Percentiles rank a stretch among this genome's conserved stretches.
These are phyloP conservation scores for Alligator mississippiensis DNA, from an alignment of 2,113 vertebrate genomes.

Conservation along the genomic window DNA sequence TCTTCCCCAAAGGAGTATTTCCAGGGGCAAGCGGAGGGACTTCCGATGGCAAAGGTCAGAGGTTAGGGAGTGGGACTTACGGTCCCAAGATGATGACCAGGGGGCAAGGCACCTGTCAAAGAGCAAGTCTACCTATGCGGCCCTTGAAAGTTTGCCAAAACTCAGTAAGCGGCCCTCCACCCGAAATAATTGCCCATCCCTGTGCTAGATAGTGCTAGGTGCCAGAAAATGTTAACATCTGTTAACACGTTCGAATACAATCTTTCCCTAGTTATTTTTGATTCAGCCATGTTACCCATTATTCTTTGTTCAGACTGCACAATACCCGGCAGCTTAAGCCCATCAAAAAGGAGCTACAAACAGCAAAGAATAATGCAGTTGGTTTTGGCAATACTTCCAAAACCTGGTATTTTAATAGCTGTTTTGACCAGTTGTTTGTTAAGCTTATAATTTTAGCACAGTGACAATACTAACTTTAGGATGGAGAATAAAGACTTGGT, in stretches of 20 bases:
- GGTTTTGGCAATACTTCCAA: background rate
- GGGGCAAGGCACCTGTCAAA: too few relatives aligned
- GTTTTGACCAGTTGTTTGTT: background rate
- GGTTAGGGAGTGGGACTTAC: too few relatives aligned
- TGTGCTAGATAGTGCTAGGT: background rate
- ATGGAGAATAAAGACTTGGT: background rate
- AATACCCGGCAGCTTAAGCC: background rate
- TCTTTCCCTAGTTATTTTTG: background rate
- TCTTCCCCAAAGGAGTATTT: too few relatives aligned
- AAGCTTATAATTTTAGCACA: background rate
- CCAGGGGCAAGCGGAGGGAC: too few relatives aligned
- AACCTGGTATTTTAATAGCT: background rate
- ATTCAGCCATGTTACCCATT: background rate
- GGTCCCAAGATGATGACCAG: too few relatives aligned
- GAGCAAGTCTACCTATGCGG: too few relatives aligned
- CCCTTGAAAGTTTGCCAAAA: too few relatives aligned
- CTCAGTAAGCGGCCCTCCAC: too few relatives aligned
- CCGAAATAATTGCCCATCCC: too few relatives aligned
- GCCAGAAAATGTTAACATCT: conserved; percentile 27
- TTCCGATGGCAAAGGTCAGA: too few relatives aligned
- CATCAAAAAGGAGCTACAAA: background rate
- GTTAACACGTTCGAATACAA: conserved; percentile 3
- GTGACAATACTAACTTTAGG: background rate
- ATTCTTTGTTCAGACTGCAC: background rate
- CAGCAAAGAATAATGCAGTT: background rate